phyloP scores from a whole-genome alignment of 2,797 vertebrate species.

The Gambelia wislizenii region DNA sequence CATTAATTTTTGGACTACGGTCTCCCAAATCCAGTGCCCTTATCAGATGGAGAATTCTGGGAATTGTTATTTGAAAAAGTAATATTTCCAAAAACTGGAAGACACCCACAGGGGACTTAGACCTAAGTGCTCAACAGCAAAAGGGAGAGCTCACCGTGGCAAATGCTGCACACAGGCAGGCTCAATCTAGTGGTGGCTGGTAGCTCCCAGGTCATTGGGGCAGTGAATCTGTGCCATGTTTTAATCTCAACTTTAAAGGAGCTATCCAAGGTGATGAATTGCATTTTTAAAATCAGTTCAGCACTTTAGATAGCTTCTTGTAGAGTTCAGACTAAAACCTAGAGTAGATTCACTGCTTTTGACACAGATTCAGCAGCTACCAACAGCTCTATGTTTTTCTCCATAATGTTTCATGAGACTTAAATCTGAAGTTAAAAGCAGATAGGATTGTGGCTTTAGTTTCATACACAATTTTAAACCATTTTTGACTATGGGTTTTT shows the following conservation, averaged over 20 bases:
- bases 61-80: not conserved
- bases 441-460: not conserved
- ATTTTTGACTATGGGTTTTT: not conserved
- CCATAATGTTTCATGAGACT: too few relatives aligned
- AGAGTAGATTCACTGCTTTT: not conserved
- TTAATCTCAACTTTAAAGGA: not conserved
- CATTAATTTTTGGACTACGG: too few relatives aligned
- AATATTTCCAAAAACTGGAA: not conserved
- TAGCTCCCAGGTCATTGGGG: too few relatives aligned
- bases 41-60: not conserved
- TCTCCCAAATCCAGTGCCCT: too few relatives aligned
- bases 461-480: not conserved
- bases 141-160: not conserved
- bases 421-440: not conserved
- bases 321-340: too few relatives aligned
- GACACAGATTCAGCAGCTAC: not conserved
- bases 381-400: too few relatives aligned
- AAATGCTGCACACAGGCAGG: accelerated
- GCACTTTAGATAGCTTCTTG: too few relatives aligned
- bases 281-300: too few relatives aligned
- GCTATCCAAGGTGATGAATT: too few relatives aligned
- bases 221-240: not conserved
- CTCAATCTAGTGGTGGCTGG: not conserved
- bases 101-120: not conserved
- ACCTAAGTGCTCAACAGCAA: not conserved